A percentile compares a stretch with the other conserved stretches of the same genome.
These are phyloP conservation scores for Siniperca knerii DNA, from an alignment of 2,113 vertebrate species.

Conservation along the genomic window DNA sequence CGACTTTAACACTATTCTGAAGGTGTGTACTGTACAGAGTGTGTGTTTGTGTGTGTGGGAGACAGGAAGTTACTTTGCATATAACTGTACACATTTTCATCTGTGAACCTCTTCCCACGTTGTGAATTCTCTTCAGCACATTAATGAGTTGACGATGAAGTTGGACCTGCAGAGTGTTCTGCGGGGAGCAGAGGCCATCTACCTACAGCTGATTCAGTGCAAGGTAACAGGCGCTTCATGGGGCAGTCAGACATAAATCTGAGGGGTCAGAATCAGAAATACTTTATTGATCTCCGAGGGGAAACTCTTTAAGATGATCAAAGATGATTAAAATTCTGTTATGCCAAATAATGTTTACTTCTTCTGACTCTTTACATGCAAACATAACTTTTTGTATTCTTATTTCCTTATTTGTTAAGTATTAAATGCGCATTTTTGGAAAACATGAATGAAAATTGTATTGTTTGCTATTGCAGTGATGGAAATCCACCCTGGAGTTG, in stretches of 20 bases:
- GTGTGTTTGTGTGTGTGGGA: background rate
- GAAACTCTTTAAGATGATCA: too few species aligned
- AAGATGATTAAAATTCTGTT: background rate
- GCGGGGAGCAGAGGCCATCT: slow-evolving; percentile 86
- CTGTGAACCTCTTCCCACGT: background rate
- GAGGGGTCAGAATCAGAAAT: too few species aligned
- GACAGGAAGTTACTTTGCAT: background rate
- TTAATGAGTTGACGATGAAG: slow-evolving; percentile 94
- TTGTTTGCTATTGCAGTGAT: too few species aligned
- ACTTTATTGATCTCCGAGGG: too few species aligned
- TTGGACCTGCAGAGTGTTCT: slow-evolving; percentile 88
- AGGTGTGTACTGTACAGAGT: slow-evolving; percentile 76
- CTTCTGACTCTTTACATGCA: background rate
- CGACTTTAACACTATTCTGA: slow-evolving; percentile 95
- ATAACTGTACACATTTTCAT: background rate
- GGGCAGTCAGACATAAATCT: background rate
- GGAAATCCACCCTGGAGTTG: background rate
- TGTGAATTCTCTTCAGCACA: slow-evolving; percentile 84
- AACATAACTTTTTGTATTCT: background rate
- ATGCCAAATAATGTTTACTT: too few species aligned
- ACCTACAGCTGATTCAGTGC: slow-evolving; percentile 87
- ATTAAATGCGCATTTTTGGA: background rate
- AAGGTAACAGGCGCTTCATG: slow-evolving; percentile 66
- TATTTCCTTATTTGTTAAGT: background rate
- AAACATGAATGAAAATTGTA: too few species aligned